Evolutionary conservation across 2,113 vertebrate species (phyloP).

Genomic region (Hipposideros armiger): DNA sequence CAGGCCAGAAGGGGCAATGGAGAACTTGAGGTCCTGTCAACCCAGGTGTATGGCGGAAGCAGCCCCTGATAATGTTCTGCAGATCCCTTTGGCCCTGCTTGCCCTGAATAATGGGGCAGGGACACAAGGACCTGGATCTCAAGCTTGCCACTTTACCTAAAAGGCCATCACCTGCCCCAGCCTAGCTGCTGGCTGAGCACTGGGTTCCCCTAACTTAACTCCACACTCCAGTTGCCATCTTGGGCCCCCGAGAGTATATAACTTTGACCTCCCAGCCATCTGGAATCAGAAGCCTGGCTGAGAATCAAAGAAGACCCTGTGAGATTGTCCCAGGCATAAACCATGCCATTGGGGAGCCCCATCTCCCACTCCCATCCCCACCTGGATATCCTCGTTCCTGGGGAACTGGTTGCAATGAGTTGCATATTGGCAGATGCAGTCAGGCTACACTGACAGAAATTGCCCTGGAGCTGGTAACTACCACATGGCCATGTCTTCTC

Average conservation of each 20-base stretch:
- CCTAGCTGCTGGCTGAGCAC: not conserved
- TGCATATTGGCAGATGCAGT: not conserved
- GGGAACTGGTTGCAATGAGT: not conserved
- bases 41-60: not conserved
- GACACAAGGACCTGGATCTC: not conserved
- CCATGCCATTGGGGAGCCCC: not conserved
- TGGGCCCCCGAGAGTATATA: not conserved
- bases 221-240: not conserved
- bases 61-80: not conserved
- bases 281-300: not conserved
- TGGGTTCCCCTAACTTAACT: not conserved
- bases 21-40: not conserved
- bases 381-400: not conserved
- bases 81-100: not conserved
- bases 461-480: not conserved
- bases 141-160: not conserved
- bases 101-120: not conserved
- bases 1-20: not conserved
- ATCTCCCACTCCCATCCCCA: not conserved
- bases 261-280: not conserved
- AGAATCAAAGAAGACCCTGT: not conserved
- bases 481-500: not conserved
- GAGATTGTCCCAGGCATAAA: not conserved
- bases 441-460: not conserved
- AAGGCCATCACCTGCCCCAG: not conserved